Evolutionary conservation across 30 jellyfish, hydroid and myxozoan species (phyloP), one percentile per base, ranked within the genome.

Genomic region (Hydractinia symbiolongicarpus): DNA sequence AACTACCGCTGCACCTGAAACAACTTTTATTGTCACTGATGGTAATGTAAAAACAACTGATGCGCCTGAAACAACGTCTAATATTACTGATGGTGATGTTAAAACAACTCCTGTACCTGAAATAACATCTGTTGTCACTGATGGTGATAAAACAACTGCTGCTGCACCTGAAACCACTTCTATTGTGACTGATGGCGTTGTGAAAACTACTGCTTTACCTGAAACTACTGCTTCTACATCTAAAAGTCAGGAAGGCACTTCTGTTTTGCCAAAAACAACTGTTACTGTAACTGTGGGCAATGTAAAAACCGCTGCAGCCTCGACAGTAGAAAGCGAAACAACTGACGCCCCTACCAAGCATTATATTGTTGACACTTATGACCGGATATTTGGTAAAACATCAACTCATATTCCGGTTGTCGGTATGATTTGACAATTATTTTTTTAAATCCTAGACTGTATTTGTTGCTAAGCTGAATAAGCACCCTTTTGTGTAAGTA

Each of bases 1-100:
- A 58, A 58, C 69, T 58, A 58, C 69, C 19, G 69, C 69, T 58
- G 69, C 69, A 58, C 69, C 69, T 58, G 69, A 58, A 58, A 58
- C 69, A 11, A 58, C 69, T 58, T 13, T 3, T 58, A 16, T 16
- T 58, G 69, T 11, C 2, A 58, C 69, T 13, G 19, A 13, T 11
- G 19, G 17, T 11, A 3, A 16, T 13, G 3, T 11, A 58, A 16
- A 11, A 11, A 58, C 69, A 0, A 58, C 69, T 16, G 3, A 1
- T 58, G 69, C 15, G 0, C 2, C 69, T 11, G 19, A 13, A 11
- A 58, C 69, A 13, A 58, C 69, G 3, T 58, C 69, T 11, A 16
- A 0, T 58, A 3, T 16, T 1, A 16, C 15, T 11, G 19, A 11
- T 58, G 19, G 17, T 1, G 19, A 13, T 58, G 69, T 16, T 0